phyloP scores from a whole-genome alignment of 1,140 invertebrate genomes.

The Brachionus koreanus region DNA sequence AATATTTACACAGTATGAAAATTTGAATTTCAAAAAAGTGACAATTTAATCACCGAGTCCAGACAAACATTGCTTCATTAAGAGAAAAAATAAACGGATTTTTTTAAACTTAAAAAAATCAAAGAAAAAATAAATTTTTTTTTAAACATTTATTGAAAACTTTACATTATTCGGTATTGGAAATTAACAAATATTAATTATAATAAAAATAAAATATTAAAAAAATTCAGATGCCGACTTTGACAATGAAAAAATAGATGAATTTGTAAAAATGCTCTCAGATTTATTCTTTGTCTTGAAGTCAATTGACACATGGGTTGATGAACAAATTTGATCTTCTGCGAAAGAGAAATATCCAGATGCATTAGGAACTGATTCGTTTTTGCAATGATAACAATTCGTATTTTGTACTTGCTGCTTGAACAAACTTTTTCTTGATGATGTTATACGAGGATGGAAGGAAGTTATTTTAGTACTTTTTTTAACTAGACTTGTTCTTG shows the following conservation, averaged over 20 bases:
- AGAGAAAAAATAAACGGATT: not conserved
- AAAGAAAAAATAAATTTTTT: not conserved
- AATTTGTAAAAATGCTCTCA: not conserved
- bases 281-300: not conserved
- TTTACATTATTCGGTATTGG: not conserved
- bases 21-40: not conserved
- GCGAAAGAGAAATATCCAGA: slow-evolving; percentile 1
- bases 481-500: not conserved
- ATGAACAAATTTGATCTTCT: not conserved
- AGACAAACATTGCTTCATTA: not conserved
- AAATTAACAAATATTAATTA: not conserved
- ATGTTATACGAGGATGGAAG: slow-evolving; percentile 15
- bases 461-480: not conserved
- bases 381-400: not conserved
- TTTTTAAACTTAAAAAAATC: not conserved
- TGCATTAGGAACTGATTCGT: not conserved
- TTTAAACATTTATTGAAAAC: not conserved
- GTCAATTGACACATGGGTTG: not conserved
- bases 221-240: not conserved
- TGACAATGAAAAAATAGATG: not conserved
- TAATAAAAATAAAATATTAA: not conserved
- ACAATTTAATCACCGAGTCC: not conserved
- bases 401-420: not conserved
- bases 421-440: slow-evolving; percentile 32
- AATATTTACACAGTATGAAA: not conserved